Evolutionary conservation across 2,113 vertebrate species (phyloP), one percentile per base, ranked within the genome.

Genomic region (Rhadina sibilatrix): DNA sequence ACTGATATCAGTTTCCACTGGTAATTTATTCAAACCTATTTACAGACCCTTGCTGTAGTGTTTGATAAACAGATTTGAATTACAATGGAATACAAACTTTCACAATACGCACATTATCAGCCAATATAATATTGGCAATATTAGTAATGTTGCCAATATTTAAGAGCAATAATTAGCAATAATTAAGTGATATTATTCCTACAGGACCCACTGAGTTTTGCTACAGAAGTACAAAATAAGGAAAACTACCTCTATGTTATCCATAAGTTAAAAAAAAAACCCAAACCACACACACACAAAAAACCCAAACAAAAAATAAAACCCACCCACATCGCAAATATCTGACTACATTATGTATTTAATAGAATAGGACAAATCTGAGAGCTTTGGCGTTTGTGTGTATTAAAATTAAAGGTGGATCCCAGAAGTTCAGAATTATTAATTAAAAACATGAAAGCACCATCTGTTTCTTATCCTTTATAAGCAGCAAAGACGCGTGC

Each of bases 311-410:
- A 4, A 3, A 37, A 37, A 38, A 1, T 5, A 40, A 46, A 60
- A 30, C 4, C 9, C 28, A 22, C 8, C 59, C 11, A 60, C 79
- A 53, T 2, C 10, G 38, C 7, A 60, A 47, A 59, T n/a, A 49
- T 47, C 12, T 76, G 22, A 38, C 15, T 54, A 15, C 1, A 54
- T 8, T 27, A 66, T 53, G 47, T 50, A 28, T 44, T 38, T 77
- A 21, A 25, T 57, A 72, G 90, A 72, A 81, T n/a, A 40, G 22
- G 49, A 56, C 2, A 84, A 49, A 63, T 61, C 4, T 17, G 6
- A 60, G 28, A 46, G 4, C 47, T 63, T 44, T 54, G 10, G 3
- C 0, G 4, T 38, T 75, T 7, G 0, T 28, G 12, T 2, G 6
- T 25, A 23, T 69, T 61, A 93, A 88, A 93, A 95, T n/a, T 37